Percentiles rank a stretch among this genome's conserved stretches.
phyloP scores from a whole-genome alignment of 2,888 invertebrate genomes.

The Nebria salina region DNA sequence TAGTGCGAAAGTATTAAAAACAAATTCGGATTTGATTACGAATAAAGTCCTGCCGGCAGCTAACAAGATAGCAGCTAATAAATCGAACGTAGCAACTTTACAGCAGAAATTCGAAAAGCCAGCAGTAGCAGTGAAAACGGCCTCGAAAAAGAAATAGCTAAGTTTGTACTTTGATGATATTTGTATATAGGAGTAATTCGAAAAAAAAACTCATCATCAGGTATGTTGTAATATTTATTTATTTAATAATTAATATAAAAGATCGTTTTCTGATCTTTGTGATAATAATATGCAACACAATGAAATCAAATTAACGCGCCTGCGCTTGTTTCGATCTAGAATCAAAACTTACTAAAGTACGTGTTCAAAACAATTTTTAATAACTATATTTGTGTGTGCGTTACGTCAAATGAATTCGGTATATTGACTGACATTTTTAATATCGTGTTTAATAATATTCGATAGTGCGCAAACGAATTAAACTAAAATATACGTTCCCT shows the following conservation, averaged over 20 bases:
- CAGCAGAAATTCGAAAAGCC: constrained; percentile 81
- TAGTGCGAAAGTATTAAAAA: constrained; percentile 48
- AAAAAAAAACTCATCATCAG: not conserved
- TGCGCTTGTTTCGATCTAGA: not conserved
- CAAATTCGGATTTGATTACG: constrained; percentile 36
- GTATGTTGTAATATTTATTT: constrained; percentile 1
- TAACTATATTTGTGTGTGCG: not conserved
- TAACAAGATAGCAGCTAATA: constrained; percentile 65
- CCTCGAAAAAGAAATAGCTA: constrained; percentile 40
- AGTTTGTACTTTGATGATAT: constrained; percentile 24
- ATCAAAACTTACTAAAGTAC: not conserved
- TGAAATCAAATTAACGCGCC: not conserved
- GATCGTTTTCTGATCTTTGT: not conserved
- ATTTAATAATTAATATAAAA: not conserved
- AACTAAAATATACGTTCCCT: constrained; percentile 39
- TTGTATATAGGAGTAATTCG: constrained; percentile 26
- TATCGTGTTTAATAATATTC: constrained; percentile 33
- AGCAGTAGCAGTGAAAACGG: constrained; percentile 47
- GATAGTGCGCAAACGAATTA: constrained; percentile 21
- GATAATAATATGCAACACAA: constrained; percentile 1
- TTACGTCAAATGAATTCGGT: constrained; percentile 6
- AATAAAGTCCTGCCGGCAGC: constrained; percentile 58
- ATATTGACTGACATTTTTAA: constrained; percentile 35
- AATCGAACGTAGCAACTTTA: constrained; percentile 79
- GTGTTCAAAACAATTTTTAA: not conserved